phyloP scores from a whole-genome alignment of 2,797 vertebrate species.

The Chelon auratus region DNA sequence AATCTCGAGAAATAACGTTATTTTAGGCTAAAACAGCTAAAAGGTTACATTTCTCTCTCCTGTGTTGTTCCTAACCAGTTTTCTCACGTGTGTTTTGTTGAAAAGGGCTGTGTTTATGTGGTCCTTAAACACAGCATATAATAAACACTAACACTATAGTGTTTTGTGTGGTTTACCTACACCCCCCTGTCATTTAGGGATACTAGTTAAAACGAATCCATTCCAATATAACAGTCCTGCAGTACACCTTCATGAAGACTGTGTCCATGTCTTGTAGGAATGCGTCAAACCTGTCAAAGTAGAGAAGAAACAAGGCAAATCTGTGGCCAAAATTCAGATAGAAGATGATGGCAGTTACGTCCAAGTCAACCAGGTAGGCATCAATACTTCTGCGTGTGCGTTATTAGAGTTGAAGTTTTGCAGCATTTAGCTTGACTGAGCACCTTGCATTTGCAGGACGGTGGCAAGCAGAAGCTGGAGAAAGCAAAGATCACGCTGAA shows the following conservation, averaged over 20 bases:
- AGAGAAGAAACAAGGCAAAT: slow-evolving; percentile 88
- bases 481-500: slow-evolving; percentile 94
- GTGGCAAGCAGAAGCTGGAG: slow-evolving; percentile 88
- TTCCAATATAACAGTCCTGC: no score
- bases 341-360: slow-evolving; percentile 95
- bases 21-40: neutral
- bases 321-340: slow-evolving; percentile 92
- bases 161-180: neutral
- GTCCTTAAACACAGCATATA: neutral
- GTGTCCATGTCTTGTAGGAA: slow-evolving; percentile 80
- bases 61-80: neutral
- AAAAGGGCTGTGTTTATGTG: neutral
- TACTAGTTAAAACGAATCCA: no score
- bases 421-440: neutral
- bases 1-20: neutral
- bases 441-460: slow-evolving; percentile 84
- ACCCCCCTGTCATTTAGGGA: no score
- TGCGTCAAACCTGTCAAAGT: slow-evolving; percentile 94
- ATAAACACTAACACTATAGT: neutral
- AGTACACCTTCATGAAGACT: no score
- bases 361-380: slow-evolving; percentile 88
- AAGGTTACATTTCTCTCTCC: no score
- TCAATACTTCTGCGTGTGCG: neutral
- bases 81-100: neutral
- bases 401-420: neutral